phyloP scores from a whole-genome alignment of 2,888 invertebrate species.

The Baccha elongata region DNA sequence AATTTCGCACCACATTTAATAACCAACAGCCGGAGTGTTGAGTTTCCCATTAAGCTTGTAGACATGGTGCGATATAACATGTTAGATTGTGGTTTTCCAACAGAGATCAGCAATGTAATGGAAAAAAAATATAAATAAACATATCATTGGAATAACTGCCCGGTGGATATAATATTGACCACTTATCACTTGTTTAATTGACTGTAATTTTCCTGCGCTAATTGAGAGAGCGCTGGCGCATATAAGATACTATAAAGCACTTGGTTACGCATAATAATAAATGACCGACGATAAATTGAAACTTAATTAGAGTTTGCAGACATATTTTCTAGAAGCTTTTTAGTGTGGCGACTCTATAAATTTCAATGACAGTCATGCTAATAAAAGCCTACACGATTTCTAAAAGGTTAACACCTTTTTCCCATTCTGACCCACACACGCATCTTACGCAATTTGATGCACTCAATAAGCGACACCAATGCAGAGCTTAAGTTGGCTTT shows the following conservation, averaged over 20 bases:
- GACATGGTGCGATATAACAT: slow-evolving; percentile 38
- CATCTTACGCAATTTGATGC: slow-evolving; percentile 29
- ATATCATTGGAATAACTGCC: slow-evolving; percentile 37
- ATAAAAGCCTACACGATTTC: slow-evolving; percentile 7
- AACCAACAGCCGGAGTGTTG: slow-evolving; percentile 33
- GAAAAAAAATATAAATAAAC: slow-evolving; percentile 5
- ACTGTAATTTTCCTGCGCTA: slow-evolving; percentile 53
- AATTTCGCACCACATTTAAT: slow-evolving; percentile 55
- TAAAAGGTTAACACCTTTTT: slow-evolving; percentile 36
- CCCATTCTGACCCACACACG: slow-evolving; percentile 13
- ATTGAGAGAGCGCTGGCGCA: slow-evolving; percentile 43
- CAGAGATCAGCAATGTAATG: slow-evolving; percentile 13
- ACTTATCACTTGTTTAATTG: slow-evolving; percentile 63
- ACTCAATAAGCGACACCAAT: slow-evolving; percentile 4
- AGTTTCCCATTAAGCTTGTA: slow-evolving; percentile 39
- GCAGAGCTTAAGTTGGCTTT: slow-evolving; percentile 1
- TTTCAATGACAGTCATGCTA: slow-evolving; percentile 10
- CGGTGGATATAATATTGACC: slow-evolving; percentile 49
- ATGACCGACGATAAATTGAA: slow-evolving; percentile 12
- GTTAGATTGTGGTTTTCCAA: slow-evolving; percentile 57
- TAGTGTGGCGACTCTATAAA: slow-evolving; percentile 19
- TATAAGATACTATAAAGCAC: slow-evolving; percentile 4
- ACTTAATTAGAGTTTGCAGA: slow-evolving; percentile 22
- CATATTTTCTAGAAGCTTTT: slow-evolving; percentile 26
- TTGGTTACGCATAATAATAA: slow-evolving; percentile 33